A percentile compares a stretch with the other conserved stretches of the same genome.
phyloP scores from a whole-genome alignment of 2,797 vertebrate genomes.

The Phrynocephalus guinanensis region DNA sequence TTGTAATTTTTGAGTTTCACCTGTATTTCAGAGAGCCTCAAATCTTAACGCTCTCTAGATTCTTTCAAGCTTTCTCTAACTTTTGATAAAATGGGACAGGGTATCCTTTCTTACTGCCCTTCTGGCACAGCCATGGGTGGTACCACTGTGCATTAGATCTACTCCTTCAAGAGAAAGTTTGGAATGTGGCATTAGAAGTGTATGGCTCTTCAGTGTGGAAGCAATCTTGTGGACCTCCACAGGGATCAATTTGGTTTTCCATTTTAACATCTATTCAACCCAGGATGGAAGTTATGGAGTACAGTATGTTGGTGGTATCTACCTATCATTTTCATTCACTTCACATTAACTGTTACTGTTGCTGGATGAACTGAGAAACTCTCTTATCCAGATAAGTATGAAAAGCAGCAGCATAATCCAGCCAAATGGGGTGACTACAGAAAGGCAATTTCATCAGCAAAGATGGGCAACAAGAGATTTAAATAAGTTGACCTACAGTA shows the following conservation, averaged over 20 bases:
- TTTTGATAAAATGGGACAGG: background rate
- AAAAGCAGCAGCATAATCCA: background rate
- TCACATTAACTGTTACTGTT: background rate
- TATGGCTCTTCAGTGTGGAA: no score
- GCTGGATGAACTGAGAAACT: background rate
- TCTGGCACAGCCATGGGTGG: background rate
- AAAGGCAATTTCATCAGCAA: background rate
- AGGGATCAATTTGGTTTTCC: no score
- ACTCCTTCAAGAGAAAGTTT: background rate
- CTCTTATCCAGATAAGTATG: background rate
- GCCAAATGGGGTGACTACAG: background rate
- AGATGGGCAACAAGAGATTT: background rate
- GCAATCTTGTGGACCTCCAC: no score
- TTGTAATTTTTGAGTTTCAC: no score
- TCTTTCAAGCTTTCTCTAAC: background rate
- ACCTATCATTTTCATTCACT: background rate
- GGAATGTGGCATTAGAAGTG: no score
- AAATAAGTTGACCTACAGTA: background rate
- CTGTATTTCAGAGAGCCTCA: background rate
- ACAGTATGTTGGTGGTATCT: background rate
- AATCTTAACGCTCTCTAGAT: background rate
- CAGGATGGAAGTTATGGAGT: background rate
- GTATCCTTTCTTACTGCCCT: background rate
- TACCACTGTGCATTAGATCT: background rate
- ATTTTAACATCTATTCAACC: no score